These are phyloP conservation scores for Drosophila vallismaia DNA, from an alignment of 2,888 invertebrate species.

Conservation along the genomic window DNA sequence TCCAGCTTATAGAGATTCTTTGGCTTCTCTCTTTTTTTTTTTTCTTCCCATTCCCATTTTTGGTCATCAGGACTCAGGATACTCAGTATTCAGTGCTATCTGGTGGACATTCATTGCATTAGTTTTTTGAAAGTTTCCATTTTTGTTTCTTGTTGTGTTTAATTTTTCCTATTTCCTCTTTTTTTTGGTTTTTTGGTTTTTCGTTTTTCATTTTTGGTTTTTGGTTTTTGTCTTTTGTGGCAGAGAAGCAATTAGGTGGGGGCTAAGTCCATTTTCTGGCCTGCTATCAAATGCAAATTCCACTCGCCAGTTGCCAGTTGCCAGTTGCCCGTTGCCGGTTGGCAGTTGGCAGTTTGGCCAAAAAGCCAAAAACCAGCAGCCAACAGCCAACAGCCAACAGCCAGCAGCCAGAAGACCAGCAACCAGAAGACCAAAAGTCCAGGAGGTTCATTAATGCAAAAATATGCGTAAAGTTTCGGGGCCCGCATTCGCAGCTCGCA, in stretches of 20 bases:
- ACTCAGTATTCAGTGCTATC: constrained; percentile 1
- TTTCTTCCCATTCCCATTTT: too few species aligned
- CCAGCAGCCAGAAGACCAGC: constrained; percentile 2
- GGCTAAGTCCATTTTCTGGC: neutral
- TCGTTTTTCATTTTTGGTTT: neutral
- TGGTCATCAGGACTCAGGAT: neutral
- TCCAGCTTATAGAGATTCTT: constrained; percentile 3
- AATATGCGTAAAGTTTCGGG: constrained; percentile 39
- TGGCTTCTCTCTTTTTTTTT: neutral
- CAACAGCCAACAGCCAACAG: neutral
- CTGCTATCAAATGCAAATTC: constrained; percentile 23
- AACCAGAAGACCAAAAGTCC: neutral
- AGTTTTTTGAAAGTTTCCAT: constrained; percentile 15
- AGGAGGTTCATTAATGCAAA: constrained; percentile 36
- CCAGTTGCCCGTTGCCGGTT: neutral
- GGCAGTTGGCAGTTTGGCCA: neutral
- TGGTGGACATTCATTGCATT: constrained; percentile 53
- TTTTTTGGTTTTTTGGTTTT: neutral
- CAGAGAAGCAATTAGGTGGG: constrained; percentile 20
- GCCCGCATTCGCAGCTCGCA: constrained; percentile 9
- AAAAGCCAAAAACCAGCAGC: neutral
- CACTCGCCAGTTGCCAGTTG: neutral
- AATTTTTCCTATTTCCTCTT: too few species aligned
- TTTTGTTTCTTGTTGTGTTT: neutral
- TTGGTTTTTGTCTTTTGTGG: constrained; percentile 1